Conservation (phyloP, 2,888 invertebrate species). For the Xanthorhoe designata region DNA sequence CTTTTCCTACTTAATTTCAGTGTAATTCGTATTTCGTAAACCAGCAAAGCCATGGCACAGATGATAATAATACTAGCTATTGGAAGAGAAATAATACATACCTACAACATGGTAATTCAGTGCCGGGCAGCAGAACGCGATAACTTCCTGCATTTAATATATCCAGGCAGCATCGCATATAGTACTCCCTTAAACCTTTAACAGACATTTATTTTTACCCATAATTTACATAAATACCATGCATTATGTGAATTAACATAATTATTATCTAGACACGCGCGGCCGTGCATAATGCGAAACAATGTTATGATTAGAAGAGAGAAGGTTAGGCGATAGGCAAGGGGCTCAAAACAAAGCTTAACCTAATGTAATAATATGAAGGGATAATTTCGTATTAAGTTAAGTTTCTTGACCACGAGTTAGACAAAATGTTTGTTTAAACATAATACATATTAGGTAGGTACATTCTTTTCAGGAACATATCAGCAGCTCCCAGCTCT, state of each 20-base stretch:
- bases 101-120: not conserved
- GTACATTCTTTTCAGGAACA: too few species aligned
- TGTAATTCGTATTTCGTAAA: not conserved
- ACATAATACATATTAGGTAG: too few species aligned
- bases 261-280: conserved; percentile 14
- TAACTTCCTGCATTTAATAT: not conserved
- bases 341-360: not conserved
- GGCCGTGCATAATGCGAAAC: not conserved
- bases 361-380: too few species aligned
- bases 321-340: not conserved
- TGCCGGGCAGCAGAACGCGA: not conserved
- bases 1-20: not conserved
- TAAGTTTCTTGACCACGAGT: too few species aligned
- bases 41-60: too few species aligned
- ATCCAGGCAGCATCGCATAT: not conserved
- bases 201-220: conserved; percentile 6
- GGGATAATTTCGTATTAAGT: too few species aligned
- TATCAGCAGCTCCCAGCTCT: too few species aligned
- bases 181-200: conserved; percentile 4
- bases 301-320: conserved; percentile 1
- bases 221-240: conserved; percentile 16
- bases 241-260: conserved; percentile 15
- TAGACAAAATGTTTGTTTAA: too few species aligned
- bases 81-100: not conserved
- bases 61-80: too few species aligned